Base-by-base conservation (phyloP, 1,140 invertebrate species). In the Aphis craccivora region DNA sequence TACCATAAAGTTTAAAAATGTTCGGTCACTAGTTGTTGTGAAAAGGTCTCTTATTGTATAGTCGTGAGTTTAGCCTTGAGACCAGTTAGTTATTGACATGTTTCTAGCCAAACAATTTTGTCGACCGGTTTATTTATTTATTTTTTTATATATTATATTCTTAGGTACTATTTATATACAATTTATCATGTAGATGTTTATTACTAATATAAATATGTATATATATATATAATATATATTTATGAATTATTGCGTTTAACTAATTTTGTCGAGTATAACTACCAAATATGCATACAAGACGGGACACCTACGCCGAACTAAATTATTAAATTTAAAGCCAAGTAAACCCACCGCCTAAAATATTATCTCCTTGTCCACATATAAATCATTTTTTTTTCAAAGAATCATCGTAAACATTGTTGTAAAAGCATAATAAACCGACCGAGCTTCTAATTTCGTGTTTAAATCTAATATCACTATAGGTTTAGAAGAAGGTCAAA, bases 171-270 rank as follows among this genome's bases (percentile, higher is more conserved):
- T 76, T 43, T 25, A 35, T 55, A 6, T 40, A 37, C 25, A 37
- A 89, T 35, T 35, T 89, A 55, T 89, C 35, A n/a, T 23, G 87
- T 37, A 35, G 22, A 48, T 88, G n/a, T 88, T 88, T 37, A 48
- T 48, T 48, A 87, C 48, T 86, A n/a, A 43, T 43, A 22, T 35
- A 83, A 37, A 37, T 37, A 37, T 25, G 23, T 40, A 30, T n/a
- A 25, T n/a, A 5, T 25, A 22, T 43, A n/a, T 55, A 37, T 89
- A 8, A 30, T 51, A 23, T 88, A 51, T 51, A 51, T 14, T 51
- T 51, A 87, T 89, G 48, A 89, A 89, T 89, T 89, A 89, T 89
- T 89, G 35, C 51, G n/a, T 53, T 89, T 55, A 22, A 89, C 48
- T 89, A 37, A 89, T 89, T 89, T 89, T 55, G n/a, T 51, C 51